A percentile compares a stretch with the other conserved stretches of the same genome.
These are phyloP conservation scores for Pluvialis apricaria DNA, from an alignment of 2,113 vertebrate genomes.

Conservation along the genomic window DNA sequence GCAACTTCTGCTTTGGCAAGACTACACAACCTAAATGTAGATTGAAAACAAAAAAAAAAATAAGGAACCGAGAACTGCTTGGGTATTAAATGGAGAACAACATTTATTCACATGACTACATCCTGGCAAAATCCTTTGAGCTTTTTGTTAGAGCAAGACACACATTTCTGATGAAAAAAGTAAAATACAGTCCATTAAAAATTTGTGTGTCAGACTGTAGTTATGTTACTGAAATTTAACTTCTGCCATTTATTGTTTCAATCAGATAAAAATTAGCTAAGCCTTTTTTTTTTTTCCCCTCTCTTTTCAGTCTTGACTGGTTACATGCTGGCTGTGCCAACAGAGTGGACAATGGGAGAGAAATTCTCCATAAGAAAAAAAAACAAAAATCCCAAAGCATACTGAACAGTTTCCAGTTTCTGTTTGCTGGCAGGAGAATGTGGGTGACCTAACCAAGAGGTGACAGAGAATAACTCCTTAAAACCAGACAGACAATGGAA, in stretches of 20 bases:
- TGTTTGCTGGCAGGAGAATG: background rate
- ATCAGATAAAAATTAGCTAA: background rate
- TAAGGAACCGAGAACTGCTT: background rate
- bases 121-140: background rate
- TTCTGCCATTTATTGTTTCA: background rate
- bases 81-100: background rate
- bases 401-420: background rate
- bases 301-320: background rate
- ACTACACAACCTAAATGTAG: background rate
- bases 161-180: background rate
- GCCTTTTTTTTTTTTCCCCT: background rate
- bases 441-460: background rate
- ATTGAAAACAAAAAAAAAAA: background rate
- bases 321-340: background rate
- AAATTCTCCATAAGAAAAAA: background rate
- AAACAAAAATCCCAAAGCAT: background rate
- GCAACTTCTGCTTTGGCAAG: background rate
- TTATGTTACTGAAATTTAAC: background rate
- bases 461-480: background rate
- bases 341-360: background rate
- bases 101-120: background rate
- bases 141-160: background rate
- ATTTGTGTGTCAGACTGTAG: background rate
- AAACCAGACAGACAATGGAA: background rate
- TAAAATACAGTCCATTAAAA: background rate